Conservation (phyloP, 2,113 vertebrate species). For the Sapayoa aenigma region DNA sequence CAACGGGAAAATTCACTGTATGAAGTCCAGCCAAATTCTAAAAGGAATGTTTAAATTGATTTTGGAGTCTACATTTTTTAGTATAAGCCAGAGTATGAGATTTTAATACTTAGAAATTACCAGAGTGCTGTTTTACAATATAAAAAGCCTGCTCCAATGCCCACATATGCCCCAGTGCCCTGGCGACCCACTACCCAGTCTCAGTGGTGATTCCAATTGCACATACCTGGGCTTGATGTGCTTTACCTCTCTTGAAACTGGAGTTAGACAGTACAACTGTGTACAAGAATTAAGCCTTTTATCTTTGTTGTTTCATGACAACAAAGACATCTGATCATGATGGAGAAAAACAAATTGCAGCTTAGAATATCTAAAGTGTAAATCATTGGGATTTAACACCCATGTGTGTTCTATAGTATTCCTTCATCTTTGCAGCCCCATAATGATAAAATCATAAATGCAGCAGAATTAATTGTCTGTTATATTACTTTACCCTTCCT, state of each 20-base stretch:
- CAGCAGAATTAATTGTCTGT: background rate
- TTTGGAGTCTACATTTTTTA: background rate
- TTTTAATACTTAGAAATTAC: background rate
- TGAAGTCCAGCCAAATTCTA: background rate
- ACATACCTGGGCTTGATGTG: background rate
- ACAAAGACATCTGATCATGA: background rate
- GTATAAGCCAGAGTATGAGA: background rate
- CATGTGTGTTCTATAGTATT: background rate
- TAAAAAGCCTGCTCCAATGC: background rate
- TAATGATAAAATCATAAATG: background rate
- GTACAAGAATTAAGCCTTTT: background rate
- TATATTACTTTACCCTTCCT: slow-evolving; percentile 30
- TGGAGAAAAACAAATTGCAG: background rate
- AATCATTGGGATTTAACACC: background rate
- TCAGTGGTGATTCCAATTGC: background rate
- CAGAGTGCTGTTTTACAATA: background rate
- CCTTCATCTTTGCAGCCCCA: background rate
- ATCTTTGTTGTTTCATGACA: background rate
- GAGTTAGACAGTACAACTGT: background rate
- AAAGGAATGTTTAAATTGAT: background rate
- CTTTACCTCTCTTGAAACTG: background rate
- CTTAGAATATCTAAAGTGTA: background rate
- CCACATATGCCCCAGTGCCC: background rate
- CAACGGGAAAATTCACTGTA: background rate
- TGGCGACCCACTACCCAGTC: background rate